phyloP scores from a whole-genome alignment of 1,140 invertebrate genomes.

The Tetramorium parvispinum region DNA sequence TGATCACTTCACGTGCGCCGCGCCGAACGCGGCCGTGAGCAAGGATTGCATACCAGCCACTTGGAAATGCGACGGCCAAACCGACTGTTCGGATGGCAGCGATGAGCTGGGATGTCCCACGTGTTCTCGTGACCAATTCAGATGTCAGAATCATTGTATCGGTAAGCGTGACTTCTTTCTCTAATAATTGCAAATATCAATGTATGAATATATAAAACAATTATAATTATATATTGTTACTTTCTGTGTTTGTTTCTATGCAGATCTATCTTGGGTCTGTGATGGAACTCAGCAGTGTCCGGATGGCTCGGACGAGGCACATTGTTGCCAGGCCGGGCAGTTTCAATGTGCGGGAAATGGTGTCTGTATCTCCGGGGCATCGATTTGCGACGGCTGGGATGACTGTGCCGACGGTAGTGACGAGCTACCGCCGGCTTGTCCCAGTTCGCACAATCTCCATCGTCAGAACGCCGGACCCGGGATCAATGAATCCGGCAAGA shows the following conservation, averaged over 20 bases:
- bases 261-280: constrained; percentile 87
- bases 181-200: constrained; percentile 10
- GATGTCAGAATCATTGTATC: constrained; percentile 92
- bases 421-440: constrained; percentile 88
- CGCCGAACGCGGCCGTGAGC: constrained; percentile 80
- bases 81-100: constrained; percentile 93
- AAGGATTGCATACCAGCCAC: constrained; percentile 93
- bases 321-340: constrained; percentile 87
- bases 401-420: constrained; percentile 92
- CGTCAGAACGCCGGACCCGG: constrained; percentile 72
- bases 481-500: constrained; percentile 82
- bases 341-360: constrained; percentile 88
- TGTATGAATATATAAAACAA: constrained; percentile 24
- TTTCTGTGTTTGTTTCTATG: background rate
- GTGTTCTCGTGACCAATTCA: constrained; percentile 89
- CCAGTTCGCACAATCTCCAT: constrained; percentile 77
- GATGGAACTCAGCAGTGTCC: constrained; percentile 91
- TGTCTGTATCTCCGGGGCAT: constrained; percentile 87
- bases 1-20: constrained; percentile 92
- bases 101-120: constrained; percentile 92
- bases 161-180: constrained; percentile 83
- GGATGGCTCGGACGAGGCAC: constrained; percentile 89
- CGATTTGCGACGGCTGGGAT: constrained; percentile 89
- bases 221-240: constrained; percentile 25
- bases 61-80: constrained; percentile 94